Conservation (phyloP, 2,797 vertebrate species). For the Cyclopterus lumpus region DNA sequence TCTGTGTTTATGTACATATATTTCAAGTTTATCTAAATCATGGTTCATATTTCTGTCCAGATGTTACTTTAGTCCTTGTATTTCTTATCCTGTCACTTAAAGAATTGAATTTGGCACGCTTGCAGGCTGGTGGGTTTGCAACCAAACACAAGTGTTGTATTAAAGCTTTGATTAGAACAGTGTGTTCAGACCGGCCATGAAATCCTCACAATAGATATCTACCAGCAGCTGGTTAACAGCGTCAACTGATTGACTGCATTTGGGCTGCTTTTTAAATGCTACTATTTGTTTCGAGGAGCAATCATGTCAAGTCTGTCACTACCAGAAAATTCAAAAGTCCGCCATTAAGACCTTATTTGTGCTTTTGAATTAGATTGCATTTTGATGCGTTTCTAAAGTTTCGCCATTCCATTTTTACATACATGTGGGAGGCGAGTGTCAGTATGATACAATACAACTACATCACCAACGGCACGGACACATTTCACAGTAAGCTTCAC, state of each 20-base stretch:
- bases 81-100: constrained; percentile 5
- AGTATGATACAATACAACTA: not conserved
- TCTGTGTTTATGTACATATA: constrained; percentile 19
- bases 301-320: not conserved
- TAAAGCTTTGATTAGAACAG: constrained; percentile 16
- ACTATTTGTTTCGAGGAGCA: not conserved
- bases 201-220: not conserved
- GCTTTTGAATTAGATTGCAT: constrained; percentile 11
- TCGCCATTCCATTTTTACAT: not conserved
- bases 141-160: constrained; percentile 8
- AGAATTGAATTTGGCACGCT: constrained; percentile 23
- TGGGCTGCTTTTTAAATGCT: not conserved
- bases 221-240: not conserved
- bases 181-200: not conserved
- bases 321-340: not conserved
- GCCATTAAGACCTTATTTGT: constrained; percentile 8
- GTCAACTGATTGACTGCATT: not conserved
- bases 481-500: not conserved
- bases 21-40: constrained; percentile 15
- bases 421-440: not conserved
- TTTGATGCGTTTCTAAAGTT: constrained; percentile 14
- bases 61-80: constrained; percentile 3
- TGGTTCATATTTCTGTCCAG: constrained; percentile 11
- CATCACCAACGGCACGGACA: not conserved
- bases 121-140: constrained; percentile 17